A percentile compares a stretch with the other conserved stretches of the same genome.
Conservation (phyloP, 1,140 invertebrate genomes). For the Steinernema khuongi region DNA sequence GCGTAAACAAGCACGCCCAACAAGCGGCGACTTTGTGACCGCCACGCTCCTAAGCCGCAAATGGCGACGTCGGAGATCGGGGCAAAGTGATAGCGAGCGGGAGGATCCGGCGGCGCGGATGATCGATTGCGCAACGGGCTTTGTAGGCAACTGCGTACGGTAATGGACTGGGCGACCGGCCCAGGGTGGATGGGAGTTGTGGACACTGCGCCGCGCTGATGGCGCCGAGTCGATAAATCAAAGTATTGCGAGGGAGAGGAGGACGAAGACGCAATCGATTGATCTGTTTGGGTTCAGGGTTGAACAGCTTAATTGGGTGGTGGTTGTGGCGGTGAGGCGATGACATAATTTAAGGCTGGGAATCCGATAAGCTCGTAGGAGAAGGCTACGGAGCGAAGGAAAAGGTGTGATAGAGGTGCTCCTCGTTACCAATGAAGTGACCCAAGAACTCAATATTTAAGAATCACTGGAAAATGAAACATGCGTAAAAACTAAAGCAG, state of each 20-base stretch:
- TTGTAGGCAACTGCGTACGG: neutral
- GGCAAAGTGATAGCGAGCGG: neutral
- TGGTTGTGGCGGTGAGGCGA: too few species aligned
- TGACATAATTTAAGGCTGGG: too few species aligned
- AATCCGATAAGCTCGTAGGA: too few species aligned
- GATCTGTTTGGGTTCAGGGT: neutral
- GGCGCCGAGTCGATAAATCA: constrained; percentile 8
- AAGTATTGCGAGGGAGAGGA: neutral
- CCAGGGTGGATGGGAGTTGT: neutral
- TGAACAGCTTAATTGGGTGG: too few species aligned
- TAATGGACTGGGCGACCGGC: neutral
- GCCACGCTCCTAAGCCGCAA: neutral
- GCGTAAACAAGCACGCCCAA: constrained; percentile 1
- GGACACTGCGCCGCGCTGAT: neutral
- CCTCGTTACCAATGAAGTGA: too few species aligned
- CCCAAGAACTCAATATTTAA: too few species aligned
- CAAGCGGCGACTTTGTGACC: neutral
- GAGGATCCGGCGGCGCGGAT: neutral
- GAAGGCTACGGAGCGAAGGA: too few species aligned
- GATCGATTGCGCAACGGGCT: constrained; percentile 3
- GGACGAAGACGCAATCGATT: constrained; percentile 13
- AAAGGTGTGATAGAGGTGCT: too few species aligned
- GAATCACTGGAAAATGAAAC: too few species aligned
- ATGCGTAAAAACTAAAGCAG: too few species aligned
- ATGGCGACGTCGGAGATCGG: neutral